Percentiles rank a stretch among this genome's conserved stretches.
phyloP scores from a whole-genome alignment of 2,113 vertebrate species.

The Smithornis capensis region DNA sequence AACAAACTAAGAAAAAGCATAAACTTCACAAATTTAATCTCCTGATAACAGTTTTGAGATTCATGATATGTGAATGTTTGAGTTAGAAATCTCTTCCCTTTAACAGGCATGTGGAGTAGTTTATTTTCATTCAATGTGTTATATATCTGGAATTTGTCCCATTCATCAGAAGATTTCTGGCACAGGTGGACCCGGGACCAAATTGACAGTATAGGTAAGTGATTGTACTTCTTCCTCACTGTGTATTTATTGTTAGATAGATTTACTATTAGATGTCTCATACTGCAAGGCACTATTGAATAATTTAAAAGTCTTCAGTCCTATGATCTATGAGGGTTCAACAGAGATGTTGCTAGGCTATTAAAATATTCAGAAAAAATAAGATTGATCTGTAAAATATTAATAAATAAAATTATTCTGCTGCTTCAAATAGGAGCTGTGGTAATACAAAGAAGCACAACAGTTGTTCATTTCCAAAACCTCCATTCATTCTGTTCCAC shows the following conservation, averaged over 20 bases:
- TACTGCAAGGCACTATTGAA: background rate
- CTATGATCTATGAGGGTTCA: background rate
- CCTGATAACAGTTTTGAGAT: background rate
- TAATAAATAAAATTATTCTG: background rate
- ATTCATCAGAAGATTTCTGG: conserved; percentile 78
- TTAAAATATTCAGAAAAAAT: background rate
- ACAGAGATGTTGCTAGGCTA: background rate
- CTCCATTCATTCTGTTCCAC: background rate
- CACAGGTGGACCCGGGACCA: conserved; percentile 73
- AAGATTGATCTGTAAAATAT: background rate
- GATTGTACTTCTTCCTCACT: background rate
- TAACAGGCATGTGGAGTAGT: conserved; percentile 80
- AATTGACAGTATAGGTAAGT: conserved; percentile 71
- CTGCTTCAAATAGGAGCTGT: background rate
- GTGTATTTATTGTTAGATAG: background rate
- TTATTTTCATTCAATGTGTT: conserved; percentile 80
- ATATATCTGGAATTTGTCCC: conserved; percentile 75
- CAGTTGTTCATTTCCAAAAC: background rate
- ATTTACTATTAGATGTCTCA: background rate
- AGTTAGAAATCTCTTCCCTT: background rate
- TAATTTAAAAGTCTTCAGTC: background rate
- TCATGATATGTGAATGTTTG: background rate
- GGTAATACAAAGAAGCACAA: background rate
- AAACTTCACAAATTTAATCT: background rate
- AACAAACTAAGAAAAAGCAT: background rate